Percentiles rank a stretch among this genome's conserved stretches.
Conservation (phyloP, 1,140 invertebrate species). For the Octopus bimaculoides region DNA sequence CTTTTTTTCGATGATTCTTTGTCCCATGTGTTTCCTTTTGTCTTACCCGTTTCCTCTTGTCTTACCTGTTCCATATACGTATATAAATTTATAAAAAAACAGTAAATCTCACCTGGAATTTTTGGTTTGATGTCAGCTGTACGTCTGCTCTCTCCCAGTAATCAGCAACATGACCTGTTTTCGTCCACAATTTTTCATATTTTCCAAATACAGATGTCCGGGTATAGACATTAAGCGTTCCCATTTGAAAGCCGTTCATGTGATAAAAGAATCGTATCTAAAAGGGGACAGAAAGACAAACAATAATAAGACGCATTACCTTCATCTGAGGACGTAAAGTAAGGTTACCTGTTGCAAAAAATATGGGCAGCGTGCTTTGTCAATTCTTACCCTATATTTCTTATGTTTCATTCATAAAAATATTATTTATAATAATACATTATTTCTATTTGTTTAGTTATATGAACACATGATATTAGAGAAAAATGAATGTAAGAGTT, state of each 20-base stretch:
- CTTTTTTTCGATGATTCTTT: no score
- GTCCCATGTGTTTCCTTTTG: no score
- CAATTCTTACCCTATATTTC: no score
- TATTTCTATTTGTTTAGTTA: no score
- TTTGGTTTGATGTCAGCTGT: conserved; percentile 20
- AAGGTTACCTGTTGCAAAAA: background rate
- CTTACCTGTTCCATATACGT: background rate
- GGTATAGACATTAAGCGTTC: conserved; percentile 46
- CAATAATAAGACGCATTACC: background rate
- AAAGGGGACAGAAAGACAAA: background rate
- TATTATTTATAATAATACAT: no score
- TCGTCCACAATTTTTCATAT: conserved; percentile 28
- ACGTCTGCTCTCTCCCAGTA: conserved; percentile 45
- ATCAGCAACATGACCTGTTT: conserved; percentile 42
- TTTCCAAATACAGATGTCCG: conserved; percentile 25
- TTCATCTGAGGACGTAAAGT: background rate
- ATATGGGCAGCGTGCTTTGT: no score
- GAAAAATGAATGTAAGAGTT: no score
- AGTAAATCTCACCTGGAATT: conserved; percentile 35
- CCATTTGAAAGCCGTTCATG: conserved; percentile 53
- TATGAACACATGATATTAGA: no score
- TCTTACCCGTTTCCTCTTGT: no score
- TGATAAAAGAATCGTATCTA: conserved; percentile 47
- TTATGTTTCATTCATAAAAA: no score
- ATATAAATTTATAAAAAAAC: conserved; percentile 1